Conservation (phyloP, 2,888 invertebrate genomes). For the Drosophila acutilabella region DNA sequence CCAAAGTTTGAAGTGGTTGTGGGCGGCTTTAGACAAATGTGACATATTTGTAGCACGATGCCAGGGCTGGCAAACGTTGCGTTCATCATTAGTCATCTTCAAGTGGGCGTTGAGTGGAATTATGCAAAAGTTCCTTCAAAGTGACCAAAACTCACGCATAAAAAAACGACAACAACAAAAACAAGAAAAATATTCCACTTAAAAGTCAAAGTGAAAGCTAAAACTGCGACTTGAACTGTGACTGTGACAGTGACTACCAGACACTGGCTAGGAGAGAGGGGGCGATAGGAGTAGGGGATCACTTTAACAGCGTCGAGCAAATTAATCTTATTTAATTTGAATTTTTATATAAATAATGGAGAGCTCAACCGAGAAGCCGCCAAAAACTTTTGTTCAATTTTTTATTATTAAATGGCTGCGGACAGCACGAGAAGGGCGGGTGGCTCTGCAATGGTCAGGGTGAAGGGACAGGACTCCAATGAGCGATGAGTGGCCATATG, state of each 20-base stretch:
- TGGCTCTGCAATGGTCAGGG: background rate
- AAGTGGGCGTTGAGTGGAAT: conserved; percentile 81
- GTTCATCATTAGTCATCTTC: conserved; percentile 78
- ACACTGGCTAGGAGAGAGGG: conserved; percentile 17
- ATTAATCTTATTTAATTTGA: conserved; percentile 84
- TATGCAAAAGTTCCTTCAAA: conserved; percentile 67
- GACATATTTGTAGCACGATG: conserved; percentile 61
- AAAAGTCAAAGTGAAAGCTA: conserved; percentile 41
- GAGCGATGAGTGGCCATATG: conserved; percentile 40
- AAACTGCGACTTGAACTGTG: conserved; percentile 30
- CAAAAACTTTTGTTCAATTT: conserved; percentile 72
- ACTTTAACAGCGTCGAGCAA: conserved; percentile 35
- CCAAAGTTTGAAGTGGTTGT: conserved; percentile 66
- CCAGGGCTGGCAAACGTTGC: conserved; percentile 8
- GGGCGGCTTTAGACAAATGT: conserved; percentile 69
- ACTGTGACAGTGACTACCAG: conserved; percentile 39
- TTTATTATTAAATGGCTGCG: conserved; percentile 76
- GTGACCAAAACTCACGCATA: conserved; percentile 64
- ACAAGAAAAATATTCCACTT: conserved; percentile 37
- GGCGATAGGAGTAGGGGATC: background rate
- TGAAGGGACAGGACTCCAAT: conserved; percentile 4
- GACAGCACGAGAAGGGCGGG: conserved; percentile 37
- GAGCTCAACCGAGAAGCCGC: conserved; percentile 52
- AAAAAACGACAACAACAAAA: conserved; percentile 37
- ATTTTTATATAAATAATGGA: conserved; percentile 81